A percentile compares a stretch with the other conserved stretches of the same genome.
phyloP scores from a whole-genome alignment of 2,888 invertebrate genomes.

The Meandrusa payeni region DNA sequence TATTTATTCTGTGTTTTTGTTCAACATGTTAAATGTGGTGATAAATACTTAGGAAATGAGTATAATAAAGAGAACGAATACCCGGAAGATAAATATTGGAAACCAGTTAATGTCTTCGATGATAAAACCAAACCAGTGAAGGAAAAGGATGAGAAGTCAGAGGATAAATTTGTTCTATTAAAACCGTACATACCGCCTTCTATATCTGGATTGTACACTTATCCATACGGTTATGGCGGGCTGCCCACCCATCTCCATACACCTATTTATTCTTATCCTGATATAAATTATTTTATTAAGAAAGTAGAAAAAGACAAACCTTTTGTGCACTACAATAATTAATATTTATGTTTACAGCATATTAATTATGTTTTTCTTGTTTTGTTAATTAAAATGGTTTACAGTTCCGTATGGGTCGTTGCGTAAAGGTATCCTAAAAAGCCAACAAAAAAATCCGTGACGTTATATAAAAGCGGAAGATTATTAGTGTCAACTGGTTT shows the following conservation, averaged over 20 bases:
- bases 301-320: conserved; percentile 42
- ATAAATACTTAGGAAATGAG: background rate
- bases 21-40: background rate
- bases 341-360: too few species aligned
- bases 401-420: too few species aligned
- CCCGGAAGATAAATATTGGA: conserved; percentile 7
- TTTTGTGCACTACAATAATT: conserved; percentile 32
- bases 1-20: background rate
- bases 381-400: too few species aligned
- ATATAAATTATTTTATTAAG: conserved; percentile 38
- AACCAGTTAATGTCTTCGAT: background rate
- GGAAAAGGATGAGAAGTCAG: conserved; percentile 41
- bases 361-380: conserved; percentile 6
- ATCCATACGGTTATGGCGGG: conserved; percentile 40
- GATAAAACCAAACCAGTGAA: conserved; percentile 8
- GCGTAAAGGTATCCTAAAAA: too few species aligned
- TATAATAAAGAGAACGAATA: conserved; percentile 4
- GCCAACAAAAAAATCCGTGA: too few species aligned
- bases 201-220: conserved; percentile 40
- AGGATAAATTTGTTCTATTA: conserved; percentile 40
- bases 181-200: conserved; percentile 37
- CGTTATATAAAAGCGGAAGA: too few species aligned
- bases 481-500: too few species aligned
- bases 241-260: conserved; percentile 34
- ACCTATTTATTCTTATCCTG: conserved; percentile 36